A percentile compares a stretch with the other conserved stretches of the same genome.
phyloP scores from a whole-genome alignment of 2,888 invertebrate genomes.

The Dasysyrphus albostriatus region DNA sequence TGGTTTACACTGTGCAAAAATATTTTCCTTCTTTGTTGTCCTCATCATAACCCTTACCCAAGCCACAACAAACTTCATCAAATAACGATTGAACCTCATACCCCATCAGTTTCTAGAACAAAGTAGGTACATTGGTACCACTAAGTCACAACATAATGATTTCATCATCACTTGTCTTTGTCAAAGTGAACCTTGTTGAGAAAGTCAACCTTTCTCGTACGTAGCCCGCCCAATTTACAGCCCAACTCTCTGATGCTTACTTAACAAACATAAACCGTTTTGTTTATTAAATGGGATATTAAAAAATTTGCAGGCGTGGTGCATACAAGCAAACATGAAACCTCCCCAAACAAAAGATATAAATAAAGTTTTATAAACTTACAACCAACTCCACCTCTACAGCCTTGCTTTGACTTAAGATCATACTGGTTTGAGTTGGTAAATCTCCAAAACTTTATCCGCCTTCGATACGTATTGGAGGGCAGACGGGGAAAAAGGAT shows the following conservation, averaged over 20 bases:
- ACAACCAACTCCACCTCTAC: neutral
- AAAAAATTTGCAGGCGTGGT: slow-evolving; percentile 43
- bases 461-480: neutral
- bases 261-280: slow-evolving; percentile 32
- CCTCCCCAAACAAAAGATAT: slow-evolving; percentile 36
- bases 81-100: slow-evolving; percentile 41
- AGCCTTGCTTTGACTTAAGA: neutral
- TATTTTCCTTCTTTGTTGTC: slow-evolving; percentile 20
- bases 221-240: slow-evolving; percentile 27
- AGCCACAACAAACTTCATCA: slow-evolving; percentile 35
- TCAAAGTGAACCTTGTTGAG: slow-evolving; percentile 15
- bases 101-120: slow-evolving; percentile 7
- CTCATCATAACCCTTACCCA: neutral
- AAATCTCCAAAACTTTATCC: slow-evolving; percentile 55
- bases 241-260: neutral
- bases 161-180: slow-evolving; percentile 58
- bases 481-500: slow-evolving; percentile 15
- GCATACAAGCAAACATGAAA: slow-evolving; percentile 18
- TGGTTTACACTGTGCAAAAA: slow-evolving; percentile 16
- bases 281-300: slow-evolving; percentile 63
- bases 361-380: slow-evolving; percentile 58
- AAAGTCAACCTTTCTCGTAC: slow-evolving; percentile 13
- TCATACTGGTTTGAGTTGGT: slow-evolving; percentile 29
- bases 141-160: slow-evolving; percentile 51
- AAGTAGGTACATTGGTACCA: slow-evolving; percentile 10